Conservation (phyloP, 2,888 invertebrate genomes). For the Xestoiulus laeticollis region DNA sequence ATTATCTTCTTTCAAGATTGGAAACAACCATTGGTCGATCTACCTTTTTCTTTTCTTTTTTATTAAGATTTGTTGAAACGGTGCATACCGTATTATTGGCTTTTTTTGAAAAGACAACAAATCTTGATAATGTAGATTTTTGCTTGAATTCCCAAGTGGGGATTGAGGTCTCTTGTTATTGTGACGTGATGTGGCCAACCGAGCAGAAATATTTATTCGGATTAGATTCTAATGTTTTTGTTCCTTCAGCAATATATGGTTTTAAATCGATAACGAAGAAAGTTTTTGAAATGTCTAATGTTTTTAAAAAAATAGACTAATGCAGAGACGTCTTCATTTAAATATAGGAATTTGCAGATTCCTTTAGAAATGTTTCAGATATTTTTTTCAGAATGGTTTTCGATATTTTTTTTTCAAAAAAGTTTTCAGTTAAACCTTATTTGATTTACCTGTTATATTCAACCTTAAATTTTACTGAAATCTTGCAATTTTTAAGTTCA, state of each 20-base stretch:
- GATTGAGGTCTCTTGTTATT: slow-evolving; percentile 29
- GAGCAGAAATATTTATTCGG: slow-evolving; percentile 21
- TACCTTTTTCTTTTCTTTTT: not conserved
- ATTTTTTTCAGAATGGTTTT: no score
- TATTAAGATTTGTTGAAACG: not conserved
- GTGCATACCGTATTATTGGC: not conserved
- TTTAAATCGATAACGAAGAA: not conserved
- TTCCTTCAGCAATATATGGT: not conserved
- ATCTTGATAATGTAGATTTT: slow-evolving; percentile 32
- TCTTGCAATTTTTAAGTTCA: no score
- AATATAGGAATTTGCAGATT: no score
- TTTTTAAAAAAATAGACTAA: not conserved
- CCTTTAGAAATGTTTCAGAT: no score
- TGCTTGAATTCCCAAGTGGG: slow-evolving; percentile 33
- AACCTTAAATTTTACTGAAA: no score
- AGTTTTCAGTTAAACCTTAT: no score
- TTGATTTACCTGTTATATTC: no score
- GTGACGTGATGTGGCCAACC: slow-evolving; percentile 21
- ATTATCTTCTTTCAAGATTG: not conserved
- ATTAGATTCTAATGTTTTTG: not conserved
- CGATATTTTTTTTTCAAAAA: no score
- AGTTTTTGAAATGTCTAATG: not conserved
- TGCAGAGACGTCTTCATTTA: not conserved
- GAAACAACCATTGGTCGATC: not conserved
- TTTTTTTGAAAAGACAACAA: not conserved